These are phyloP conservation scores for Gopherus flavomarginatus DNA, from an alignment of 2,113 vertebrate genomes.

Conservation along the genomic window DNA sequence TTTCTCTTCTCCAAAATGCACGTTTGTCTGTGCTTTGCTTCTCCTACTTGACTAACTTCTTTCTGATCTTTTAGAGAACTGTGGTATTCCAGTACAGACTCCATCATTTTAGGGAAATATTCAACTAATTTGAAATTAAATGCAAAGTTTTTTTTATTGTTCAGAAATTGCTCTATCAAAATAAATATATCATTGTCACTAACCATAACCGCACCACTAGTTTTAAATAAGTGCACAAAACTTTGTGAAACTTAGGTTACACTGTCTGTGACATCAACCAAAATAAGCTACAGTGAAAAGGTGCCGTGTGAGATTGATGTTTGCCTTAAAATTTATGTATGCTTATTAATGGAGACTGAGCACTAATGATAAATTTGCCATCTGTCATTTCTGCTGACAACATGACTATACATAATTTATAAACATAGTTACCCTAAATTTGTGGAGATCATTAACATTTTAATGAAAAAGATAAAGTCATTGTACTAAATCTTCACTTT, in stretches of 20 bases:
- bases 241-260: background rate
- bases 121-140: accelerated
- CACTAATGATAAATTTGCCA: slow-evolving; percentile 49
- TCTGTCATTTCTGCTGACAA: slow-evolving; percentile 43
- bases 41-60: background rate
- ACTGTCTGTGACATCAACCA: background rate
- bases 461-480: slow-evolving; percentile 75
- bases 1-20: background rate
- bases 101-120: background rate
- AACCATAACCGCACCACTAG: background rate
- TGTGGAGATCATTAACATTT: slow-evolving; percentile 80
- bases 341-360: slow-evolving; percentile 50
- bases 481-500: slow-evolving; percentile 75
- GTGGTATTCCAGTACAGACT: background rate
- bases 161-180: background rate
- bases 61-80: background rate
- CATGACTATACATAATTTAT: slow-evolving; percentile 77
- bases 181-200: background rate
- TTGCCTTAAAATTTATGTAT: slow-evolving; percentile 49
- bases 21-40: accelerated
- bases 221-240: background rate
- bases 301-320: background rate
- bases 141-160: background rate
- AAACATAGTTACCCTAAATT: slow-evolving; percentile 69
- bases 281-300: background rate